These are phyloP conservation scores for Siderastrea radians DNA, from an alignment of 92 coral and sea anemone genomes.

Conservation along the genomic window DNA sequence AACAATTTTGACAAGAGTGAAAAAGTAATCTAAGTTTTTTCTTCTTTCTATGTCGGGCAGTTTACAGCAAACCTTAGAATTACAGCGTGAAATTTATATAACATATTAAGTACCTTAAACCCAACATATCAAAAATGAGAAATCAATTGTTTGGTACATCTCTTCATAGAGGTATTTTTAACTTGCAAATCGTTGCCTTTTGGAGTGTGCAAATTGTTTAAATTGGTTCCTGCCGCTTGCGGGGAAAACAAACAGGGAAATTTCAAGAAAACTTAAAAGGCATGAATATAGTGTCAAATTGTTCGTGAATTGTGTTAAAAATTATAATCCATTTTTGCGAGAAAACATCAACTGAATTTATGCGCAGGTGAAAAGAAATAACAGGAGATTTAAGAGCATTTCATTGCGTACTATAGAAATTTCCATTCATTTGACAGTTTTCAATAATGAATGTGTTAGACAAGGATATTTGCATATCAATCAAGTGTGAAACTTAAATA, in stretches of 20 bases:
- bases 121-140: not conserved
- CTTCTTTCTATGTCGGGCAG: not conserved
- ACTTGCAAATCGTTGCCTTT: not conserved
- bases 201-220: conserved; percentile 28
- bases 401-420: conserved; percentile 3
- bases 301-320: not conserved
- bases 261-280: not conserved
- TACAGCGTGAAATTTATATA: not conserved
- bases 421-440: conserved; percentile 38
- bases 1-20: conserved; percentile 1
- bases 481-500: conserved; percentile 13
- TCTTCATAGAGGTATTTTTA: not conserved
- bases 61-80: not conserved
- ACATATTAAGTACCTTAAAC: not conserved
- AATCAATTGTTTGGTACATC: not conserved
- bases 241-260: not conserved
- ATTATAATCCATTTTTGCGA: not conserved
- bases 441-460: conserved; percentile 53
- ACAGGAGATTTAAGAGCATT: not conserved
- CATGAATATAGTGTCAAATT: not conserved
- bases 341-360: conserved; percentile 5
- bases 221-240: not conserved
- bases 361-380: conserved; percentile 32
- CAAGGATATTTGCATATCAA: conserved; percentile 45
- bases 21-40: not conserved